These are phyloP conservation scores for Halcyon senegalensis DNA, from an alignment of 2,113 vertebrate genomes.

Conservation along the genomic window DNA sequence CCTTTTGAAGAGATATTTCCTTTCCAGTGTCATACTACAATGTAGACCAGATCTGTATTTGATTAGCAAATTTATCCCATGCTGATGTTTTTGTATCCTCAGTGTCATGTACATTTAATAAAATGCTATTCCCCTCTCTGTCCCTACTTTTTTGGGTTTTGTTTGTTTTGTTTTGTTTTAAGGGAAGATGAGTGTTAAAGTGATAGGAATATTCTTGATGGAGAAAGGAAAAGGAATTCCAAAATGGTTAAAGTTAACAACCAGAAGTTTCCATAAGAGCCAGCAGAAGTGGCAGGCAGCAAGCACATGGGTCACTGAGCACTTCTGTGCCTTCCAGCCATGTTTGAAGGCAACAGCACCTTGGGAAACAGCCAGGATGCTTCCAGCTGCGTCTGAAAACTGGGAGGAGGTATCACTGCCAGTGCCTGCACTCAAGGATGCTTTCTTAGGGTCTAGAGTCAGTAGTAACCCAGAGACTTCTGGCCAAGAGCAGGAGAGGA, in stretches of 20 bases:
- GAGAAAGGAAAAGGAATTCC: background rate
- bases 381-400: background rate
- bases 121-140: background rate
- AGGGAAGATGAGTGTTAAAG: background rate
- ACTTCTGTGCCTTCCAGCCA: background rate
- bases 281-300: background rate
- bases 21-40: constrained; percentile 45
- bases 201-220: background rate
- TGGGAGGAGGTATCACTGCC: background rate
- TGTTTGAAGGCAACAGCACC: background rate
- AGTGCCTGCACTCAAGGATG: background rate
- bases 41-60: constrained; percentile 21
- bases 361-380: background rate
- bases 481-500: background rate
- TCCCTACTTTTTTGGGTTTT: background rate
- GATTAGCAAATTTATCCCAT: constrained; percentile 57
- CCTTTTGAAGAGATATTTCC: constrained; percentile 61
- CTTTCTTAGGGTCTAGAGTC: background rate
- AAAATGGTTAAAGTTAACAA: background rate
- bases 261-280: background rate
- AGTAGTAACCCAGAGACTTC: background rate
- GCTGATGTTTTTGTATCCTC: constrained; percentile 51
- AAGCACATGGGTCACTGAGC: background rate
- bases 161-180: background rate
- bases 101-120: constrained; percentile 48